Evolutionary conservation across 2,113 vertebrate species (phyloP), one percentile per base, ranked within the genome.

Genomic region (Agelaius phoeniceus): DNA sequence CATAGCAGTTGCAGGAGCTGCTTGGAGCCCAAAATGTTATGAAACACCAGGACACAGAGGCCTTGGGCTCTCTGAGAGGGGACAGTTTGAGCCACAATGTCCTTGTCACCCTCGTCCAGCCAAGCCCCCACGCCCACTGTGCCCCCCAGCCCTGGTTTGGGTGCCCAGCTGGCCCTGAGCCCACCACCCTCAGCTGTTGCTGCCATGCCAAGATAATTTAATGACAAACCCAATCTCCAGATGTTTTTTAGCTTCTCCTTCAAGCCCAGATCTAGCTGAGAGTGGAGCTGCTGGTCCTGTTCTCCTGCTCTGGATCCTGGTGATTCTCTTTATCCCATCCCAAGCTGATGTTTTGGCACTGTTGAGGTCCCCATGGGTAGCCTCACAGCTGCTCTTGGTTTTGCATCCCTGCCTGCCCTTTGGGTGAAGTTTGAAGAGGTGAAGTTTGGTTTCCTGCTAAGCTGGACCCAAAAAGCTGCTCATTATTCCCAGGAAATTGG

Each of bases 1-100:
- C 2, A 3, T n/a, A 67, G 9, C 7, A 3, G 44, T 44, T 80
- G 26, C 28, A 44, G 52, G 48, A 39, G 35, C 48, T 86, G 39
- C 58, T 65, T 3, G 5, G 59, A 31, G 18, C 21, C 20, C 6
- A 1, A 30, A 83, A 55, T 14, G 4, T 68, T 0, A 0, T 0
- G 8, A 87, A 48, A 37, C 18, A 7, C 6, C 37, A 46, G 10
- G 22, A 22, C 4, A 11, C 9, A 11, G 82, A 37, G 23, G 46
- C 15, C n/a, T 33, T 15, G 46, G 28, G 35, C 22, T 72, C 57
- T 41, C 41, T 5, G 7, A 51, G 39, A 37, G 7, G 26, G 51
- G 23, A 31, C 19, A 31, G 9, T 69, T 84, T 44, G 69, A 90
- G 20, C 63, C 73, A 67, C 66, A 15, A 6, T 8, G 28, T 33